Conservation (phyloP, 2,888 invertebrate species). For the Dasypogon diadema region DNA sequence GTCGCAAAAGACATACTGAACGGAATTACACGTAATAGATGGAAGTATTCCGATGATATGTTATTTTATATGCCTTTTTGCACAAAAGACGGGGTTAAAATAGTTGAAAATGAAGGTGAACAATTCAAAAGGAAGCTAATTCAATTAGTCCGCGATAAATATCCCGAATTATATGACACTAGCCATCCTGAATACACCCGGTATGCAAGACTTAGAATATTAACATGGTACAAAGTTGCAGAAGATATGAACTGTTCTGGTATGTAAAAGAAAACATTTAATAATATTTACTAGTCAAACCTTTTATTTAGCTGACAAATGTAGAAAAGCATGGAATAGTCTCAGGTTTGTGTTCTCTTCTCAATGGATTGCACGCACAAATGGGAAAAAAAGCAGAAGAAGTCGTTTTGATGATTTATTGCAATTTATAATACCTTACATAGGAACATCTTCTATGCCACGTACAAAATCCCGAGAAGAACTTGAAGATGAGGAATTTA, state of each 20-base stretch:
- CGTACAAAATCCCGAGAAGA: not conserved
- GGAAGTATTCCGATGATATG: constrained; percentile 3
- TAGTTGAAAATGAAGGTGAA: not conserved
- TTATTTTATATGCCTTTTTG: not conserved
- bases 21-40: not conserved
- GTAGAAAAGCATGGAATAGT: not conserved
- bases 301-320: not conserved
- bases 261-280: not conserved
- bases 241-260: constrained; percentile 3
- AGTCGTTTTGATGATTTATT: not conserved
- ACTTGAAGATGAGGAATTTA: constrained; percentile 1
- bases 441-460: not conserved
- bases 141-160: not conserved
- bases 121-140: not conserved
- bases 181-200: not conserved
- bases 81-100: not conserved
- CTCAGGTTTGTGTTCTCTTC: not conserved
- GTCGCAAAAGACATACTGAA: not conserved
- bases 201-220: not conserved
- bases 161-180: not conserved
- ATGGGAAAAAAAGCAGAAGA: not conserved
- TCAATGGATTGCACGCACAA: not conserved
- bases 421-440: not conserved
- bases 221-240: not conserved
- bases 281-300: not conserved